Evolutionary conservation across 2,888 invertebrate species (phyloP), one percentile per base, ranked within the genome.

Genomic region (Mesochorus sp.): DNA sequence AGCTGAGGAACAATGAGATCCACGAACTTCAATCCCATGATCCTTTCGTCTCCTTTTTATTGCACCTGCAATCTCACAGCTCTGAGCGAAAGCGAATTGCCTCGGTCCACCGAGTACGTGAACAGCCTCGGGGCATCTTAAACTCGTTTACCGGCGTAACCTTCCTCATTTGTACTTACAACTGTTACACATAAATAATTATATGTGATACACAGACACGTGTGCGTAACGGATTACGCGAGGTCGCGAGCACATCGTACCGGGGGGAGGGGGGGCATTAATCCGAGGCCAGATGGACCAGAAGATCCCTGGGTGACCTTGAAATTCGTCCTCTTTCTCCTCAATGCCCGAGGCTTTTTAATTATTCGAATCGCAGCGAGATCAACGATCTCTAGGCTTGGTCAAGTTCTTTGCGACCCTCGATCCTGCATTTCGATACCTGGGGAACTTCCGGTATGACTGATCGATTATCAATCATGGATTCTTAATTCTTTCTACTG

Each of bases 71-170:
- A 53, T 47, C 47, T 34, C 47, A 59, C 68, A 61, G 72, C 82
- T 82, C 84, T 80, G 83, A 87, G 86, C 82, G 83, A 85, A 83
- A 84, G 86, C 79, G 83, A 81, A 84, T 84, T 71, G 68, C 80
- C 81, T 81, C 66, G 70, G 70, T 64, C 68, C 73, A 64, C n/a
- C n/a, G n/a, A n/a, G n/a, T n/a, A n/a, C n/a, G 59, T 55, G 53
- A 39, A 57, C 47, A 80, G 72, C 80, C 82, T 81, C 81, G 80
- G 55, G 74, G 82, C 82, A 80, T 80, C 80, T 81, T 81, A 88
- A 88, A 88, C 87, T 83, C 85, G 87, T 87, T 88, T 82, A 78
- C 82, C 81, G n/a, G n/a, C 85, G 84, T 85, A 88, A 87, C 88
- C 88, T 88, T 88, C 85, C 82, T 80, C 81, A 47, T 77, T 39